These are phyloP conservation scores for Alloplasta piceator DNA, from an alignment of 2,888 invertebrate species.

Conservation along the genomic window DNA sequence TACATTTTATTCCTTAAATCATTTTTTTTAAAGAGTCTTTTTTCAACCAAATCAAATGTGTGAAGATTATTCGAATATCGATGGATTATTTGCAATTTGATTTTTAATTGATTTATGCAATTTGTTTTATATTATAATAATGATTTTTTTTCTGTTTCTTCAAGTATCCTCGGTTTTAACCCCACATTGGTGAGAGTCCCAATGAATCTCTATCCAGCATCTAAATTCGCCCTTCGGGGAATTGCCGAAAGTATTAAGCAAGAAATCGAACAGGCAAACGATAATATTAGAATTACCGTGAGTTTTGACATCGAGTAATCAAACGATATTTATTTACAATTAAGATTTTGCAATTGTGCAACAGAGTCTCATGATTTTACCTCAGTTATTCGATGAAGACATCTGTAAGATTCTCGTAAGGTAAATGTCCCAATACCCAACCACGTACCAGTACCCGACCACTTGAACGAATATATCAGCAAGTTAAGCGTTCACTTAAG, in stretches of 20 bases:
- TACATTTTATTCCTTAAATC: too few species aligned
- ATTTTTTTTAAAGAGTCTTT: too few species aligned
- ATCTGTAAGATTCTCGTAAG: too few species aligned
- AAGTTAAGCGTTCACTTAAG: too few species aligned
- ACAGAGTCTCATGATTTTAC: too few species aligned
- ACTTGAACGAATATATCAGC: too few species aligned
- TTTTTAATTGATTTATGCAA: background rate
- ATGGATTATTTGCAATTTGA: too few species aligned
- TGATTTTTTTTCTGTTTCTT: background rate
- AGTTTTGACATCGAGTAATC: slow-evolving; percentile 1
- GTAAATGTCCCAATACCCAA: too few species aligned
- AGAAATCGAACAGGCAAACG: slow-evolving; percentile 80
- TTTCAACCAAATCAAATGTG: too few species aligned
- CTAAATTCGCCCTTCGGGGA: slow-evolving; percentile 83
- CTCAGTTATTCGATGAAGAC: too few species aligned
- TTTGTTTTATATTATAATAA: background rate
- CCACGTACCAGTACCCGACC: too few species aligned
- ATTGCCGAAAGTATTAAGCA: slow-evolving; percentile 82
- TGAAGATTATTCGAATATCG: too few species aligned
- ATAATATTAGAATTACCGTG: slow-evolving; percentile 78
- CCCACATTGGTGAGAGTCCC: slow-evolving; percentile 22
- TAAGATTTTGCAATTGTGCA: background rate
- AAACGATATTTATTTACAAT: background rate
- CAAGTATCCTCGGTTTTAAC: slow-evolving; percentile 58
- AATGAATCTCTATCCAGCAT: slow-evolving; percentile 72